phyloP scores from a whole-genome alignment of 92 coral and sea anemone species.

The Micromussa lordhowensis region DNA sequence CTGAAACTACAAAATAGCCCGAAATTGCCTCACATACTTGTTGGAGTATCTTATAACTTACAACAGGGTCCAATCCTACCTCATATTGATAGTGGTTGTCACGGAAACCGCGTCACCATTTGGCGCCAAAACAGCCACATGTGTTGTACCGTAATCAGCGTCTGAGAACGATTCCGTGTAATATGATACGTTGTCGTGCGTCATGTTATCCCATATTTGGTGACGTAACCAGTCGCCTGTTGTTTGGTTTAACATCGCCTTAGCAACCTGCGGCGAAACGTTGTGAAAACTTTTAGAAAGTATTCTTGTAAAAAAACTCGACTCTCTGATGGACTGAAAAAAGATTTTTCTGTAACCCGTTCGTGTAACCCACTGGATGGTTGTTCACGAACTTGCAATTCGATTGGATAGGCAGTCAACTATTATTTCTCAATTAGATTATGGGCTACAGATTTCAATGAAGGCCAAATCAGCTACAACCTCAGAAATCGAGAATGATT shows the following conservation, averaged over 20 bases:
- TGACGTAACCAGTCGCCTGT: slow-evolving; percentile 67
- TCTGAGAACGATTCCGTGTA: slow-evolving; percentile 63
- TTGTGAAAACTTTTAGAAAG: not conserved
- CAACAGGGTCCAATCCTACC: slow-evolving; percentile 38
- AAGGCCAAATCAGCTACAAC: too few species aligned
- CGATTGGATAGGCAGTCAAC: not conserved
- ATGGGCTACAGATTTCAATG: not conserved
- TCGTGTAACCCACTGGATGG: not conserved
- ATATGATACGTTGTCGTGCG: slow-evolving; percentile 59
- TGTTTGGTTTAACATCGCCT: slow-evolving; percentile 50
- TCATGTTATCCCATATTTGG: slow-evolving; percentile 73
- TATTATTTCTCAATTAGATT: not conserved
- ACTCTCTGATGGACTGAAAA: not conserved
- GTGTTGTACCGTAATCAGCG: slow-evolving; percentile 84
- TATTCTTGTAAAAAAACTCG: not conserved
- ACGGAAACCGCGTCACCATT: slow-evolving; percentile 89
- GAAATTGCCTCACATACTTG: too few species aligned
- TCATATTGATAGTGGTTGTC: slow-evolving; percentile 68
- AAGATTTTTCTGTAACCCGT: not conserved
- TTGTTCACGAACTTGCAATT: not conserved
- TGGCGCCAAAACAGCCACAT: slow-evolving; percentile 73
- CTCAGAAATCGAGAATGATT: too few species aligned
- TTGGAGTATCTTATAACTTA: too few species aligned
- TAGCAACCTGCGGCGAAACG: slow-evolving; percentile 35
- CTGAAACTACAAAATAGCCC: too few species aligned